Evolutionary conservation across 1,140 invertebrate species (phyloP), one percentile per base, ranked within the genome.

Genomic region (Leptinotarsa texana): DNA sequence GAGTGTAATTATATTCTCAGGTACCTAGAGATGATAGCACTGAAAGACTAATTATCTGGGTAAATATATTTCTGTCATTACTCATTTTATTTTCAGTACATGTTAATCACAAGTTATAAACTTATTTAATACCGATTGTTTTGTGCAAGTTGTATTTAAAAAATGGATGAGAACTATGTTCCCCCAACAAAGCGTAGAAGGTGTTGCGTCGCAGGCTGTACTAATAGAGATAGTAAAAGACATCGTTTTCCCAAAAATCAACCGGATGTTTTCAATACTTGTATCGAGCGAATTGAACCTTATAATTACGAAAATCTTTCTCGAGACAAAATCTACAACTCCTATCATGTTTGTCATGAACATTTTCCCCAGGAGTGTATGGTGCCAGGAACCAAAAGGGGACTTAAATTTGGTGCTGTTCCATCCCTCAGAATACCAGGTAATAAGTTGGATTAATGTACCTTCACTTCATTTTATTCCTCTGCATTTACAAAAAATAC

Each of bases 171-270:
- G 27, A 27, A 27, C 27, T 27, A 27, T 27, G 27, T 27, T 27
- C 27, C 27, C 27, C 27, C 27, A 27, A 27, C 27, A 27, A 27
- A 27, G 57, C 57, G 17, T 62, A 62, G 18, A 62, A 62, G 18
- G 18, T 62, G 57, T 62, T 62, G 57, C 18, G 57, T 62, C 17
- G 17, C 57, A 62, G 18, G 18, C 57, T 62, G 57, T 21, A 62
- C 57, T n/a, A n/a, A 62, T 62, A n/a, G 17, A 8, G 27, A 62
- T 62, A 62, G 18, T 17, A 62, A 62, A 21, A 62, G 6, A 62
- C 57, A 62, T 62, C 17, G 57, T n/a, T 62, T 62, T 62, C 57
- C 57, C 17, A 62, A 62, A 62, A n/a, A n/a, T 62, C 17, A 62
- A n/a, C 57, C 57, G 17, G 57, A 62, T 21, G 18, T 21, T 62